Evolutionary conservation across 2,888 invertebrate species (phyloP), one percentile per base, ranked within the genome.

Genomic region (Hypolimnas misippus): DNA sequence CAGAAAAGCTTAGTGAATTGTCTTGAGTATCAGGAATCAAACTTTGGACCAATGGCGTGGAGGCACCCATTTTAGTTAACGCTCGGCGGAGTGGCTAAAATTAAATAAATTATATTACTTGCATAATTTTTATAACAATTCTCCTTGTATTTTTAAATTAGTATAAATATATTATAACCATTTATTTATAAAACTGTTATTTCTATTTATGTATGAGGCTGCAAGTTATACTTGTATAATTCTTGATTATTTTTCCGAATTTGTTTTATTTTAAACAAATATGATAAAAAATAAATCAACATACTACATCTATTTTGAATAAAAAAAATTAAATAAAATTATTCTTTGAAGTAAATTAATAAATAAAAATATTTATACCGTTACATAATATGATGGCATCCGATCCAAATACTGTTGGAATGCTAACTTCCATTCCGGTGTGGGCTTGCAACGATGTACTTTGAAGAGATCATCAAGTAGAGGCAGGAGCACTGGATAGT

Each of bases 321-420:
- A n/a, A n/a, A n/a, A n/a, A n/a, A n/a, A n/a, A n/a, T n/a, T n/a
- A n/a, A n/a, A n/a, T n/a, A n/a, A n/a, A n/a, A n/a, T n/a, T n/a
- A n/a, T n/a, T n/a, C n/a, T n/a, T n/a, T n/a, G n/a, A n/a, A n/a
- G n/a, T n/a, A n/a, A n/a, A n/a, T n/a, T n/a, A n/a, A n/a, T 46
- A 12, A 1, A 6, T 10, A 8, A 3, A 16, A 17, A 17, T 19
- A 16, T 19, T 17, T 17, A 17, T 17, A 14, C n/a, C 74, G 94
- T 94, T 56, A 96, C 95, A 87, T 99, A 99, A 86, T 99, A 99
- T 3, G 97, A 96, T 10, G 99, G 99, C 95, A 99, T 97, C n/a
- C 97, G 96, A 73, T 98, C 95, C 73, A 99, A 94, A 79, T 99
- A 99, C 84, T 96, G 96, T 74, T 98, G 97, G 87, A 99, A 98